A percentile compares a stretch with the other conserved stretches of the same genome.
These are phyloP conservation scores for Perognathus longimembris DNA, from an alignment of 2,113 vertebrate species.

Conservation along the genomic window DNA sequence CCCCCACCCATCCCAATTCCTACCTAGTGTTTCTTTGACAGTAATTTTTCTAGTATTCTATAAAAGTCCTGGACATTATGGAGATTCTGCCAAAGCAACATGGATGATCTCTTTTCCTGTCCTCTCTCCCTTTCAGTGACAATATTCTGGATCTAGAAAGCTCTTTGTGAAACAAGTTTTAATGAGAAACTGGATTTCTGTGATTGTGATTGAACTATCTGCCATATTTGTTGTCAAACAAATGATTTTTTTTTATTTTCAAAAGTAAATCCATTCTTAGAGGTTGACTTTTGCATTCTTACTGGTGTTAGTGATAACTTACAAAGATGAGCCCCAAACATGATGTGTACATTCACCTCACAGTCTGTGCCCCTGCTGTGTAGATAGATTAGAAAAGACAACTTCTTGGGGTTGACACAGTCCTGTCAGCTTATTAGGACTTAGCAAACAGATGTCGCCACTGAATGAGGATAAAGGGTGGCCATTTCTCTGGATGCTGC, in stretches of 20 bases:
- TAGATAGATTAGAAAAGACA: background rate
- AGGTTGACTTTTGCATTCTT: background rate
- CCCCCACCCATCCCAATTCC: background rate
- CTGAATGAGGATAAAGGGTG: background rate
- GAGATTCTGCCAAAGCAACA: background rate
- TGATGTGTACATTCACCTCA: background rate
- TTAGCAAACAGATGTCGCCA: background rate
- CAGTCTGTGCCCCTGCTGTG: too few species aligned
- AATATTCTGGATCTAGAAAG: background rate
- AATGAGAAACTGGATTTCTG: background rate
- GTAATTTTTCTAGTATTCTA: background rate
- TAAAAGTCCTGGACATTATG: background rate
- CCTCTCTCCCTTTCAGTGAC: background rate
- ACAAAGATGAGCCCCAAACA: background rate
- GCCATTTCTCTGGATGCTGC: background rate
- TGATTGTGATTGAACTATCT: background rate
- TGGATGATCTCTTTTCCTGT: background rate
- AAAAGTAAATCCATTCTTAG: background rate
- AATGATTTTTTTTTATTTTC: background rate
- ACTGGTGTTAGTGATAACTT: background rate
- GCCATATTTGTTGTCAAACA: background rate
- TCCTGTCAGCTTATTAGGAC: background rate
- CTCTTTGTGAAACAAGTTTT: background rate
- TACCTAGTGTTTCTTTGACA: background rate
- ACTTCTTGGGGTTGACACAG: background rate